Base-by-base conservation (phyloP, 2,113 vertebrate species). In the Uropsilus gracilis region DNA sequence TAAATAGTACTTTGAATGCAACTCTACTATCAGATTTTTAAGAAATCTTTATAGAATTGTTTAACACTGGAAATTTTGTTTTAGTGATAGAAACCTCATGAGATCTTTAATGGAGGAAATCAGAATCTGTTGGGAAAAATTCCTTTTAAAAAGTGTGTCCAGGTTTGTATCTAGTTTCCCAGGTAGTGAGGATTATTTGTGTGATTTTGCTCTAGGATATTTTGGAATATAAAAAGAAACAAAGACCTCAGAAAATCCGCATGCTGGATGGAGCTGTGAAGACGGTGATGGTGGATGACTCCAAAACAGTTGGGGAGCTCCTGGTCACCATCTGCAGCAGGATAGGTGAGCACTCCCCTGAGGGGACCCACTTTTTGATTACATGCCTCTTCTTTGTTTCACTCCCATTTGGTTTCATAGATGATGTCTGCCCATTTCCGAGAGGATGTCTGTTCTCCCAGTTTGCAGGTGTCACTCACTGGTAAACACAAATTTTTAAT, bases 281-380 rank as follows among this genome's bases (percentile, higher is more conserved):
- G 98, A 99, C 99, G 5, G 99, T 99, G 86, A 99, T 99, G 99
- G 99, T 99, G 97, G 99, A 99, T 20, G 99, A 99, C 97, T 99
- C 99, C 2, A 99, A 99, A 98, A 99, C 99, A 0, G 99, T 99
- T 0, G 99, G 99, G 14, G 99, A 99, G 98, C 98, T 99, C 77
- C 98, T 99, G 55, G 99, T 99, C 82, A 99, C 99, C 46, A 99
- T 99, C 94, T 99, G 99, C 98, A 99, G 99, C 95, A 98, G 99
- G 95, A 99, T 99, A 98, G 99, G 99, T 99, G 94, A 97, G 98
- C 5, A 0, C 13, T 42, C 89, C 13, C 12, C 0, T 24, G 69
- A 7, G 8, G 1, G 0, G 0, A 66, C 8, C 32, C 10, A n/a
- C n/a, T 75, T 63, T 73, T 53, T 48, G 30, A 28, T 72, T 18